Evolutionary conservation across 2,797 vertebrate species (phyloP), one percentile per base, ranked within the genome.

Genomic region (Xiphorhynchus erythropygius): DNA sequence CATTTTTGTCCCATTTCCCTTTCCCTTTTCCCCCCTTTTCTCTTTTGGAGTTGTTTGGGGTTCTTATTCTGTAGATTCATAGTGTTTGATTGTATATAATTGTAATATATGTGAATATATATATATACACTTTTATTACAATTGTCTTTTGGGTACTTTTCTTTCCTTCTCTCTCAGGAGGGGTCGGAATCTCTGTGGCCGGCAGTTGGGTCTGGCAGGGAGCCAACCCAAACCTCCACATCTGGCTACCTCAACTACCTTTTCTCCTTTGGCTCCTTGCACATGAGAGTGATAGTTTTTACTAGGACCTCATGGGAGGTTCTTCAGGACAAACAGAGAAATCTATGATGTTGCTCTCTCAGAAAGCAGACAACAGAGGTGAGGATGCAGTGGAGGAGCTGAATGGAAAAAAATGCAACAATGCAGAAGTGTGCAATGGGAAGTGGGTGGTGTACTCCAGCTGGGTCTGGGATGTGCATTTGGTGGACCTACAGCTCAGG

Each of bases 391-490:
- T 27, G 27, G 76, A 76, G 50, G 25, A 60, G 22, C 15, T 63
- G 35, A 80, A 67, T 18, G 11, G 10, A 68, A 82, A 75, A 87
- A 71, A 75, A 13, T 1, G 7, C 28, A 7, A 49, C 15, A 39
- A 64, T 88, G 33, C 27, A 76, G 35, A 89, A 10, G 14, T 18
- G 5, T 73, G n/a, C 18, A 76, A 52, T 39, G 59, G 13, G 46
- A 76, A 39, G 3, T 5, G 5, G 6, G 11, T 46, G 47, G 10
- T 46, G 39, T 76, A 42, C 13, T 53, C 21, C 55, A 65, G 46
- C 41, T 60, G 33, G 5, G 2, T 32, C 42, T 39, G 25, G 25
- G 60, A 59, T 2, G 1, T 32, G 10, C 0, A 4, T 62, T 39
- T 60, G 28, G 15, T 46, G 55, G 50, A 33, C 42, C 2, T 9